Percentiles rank a stretch among this genome's conserved stretches.
phyloP scores from a whole-genome alignment of 2,113 vertebrate genomes.

The Ploceus nigricollis region DNA sequence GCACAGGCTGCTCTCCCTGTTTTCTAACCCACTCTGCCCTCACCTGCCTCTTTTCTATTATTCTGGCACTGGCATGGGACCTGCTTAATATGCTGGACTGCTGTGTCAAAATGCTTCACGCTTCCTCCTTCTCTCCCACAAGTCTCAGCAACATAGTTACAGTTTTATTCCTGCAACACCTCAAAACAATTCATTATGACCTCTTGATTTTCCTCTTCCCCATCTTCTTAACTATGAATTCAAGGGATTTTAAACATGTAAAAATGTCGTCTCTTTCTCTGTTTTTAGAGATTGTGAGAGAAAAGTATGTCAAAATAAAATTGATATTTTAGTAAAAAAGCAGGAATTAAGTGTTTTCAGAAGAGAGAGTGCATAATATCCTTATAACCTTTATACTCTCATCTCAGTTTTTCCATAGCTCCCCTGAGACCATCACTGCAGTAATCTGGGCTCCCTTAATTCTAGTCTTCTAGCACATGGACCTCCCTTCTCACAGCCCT shows the following conservation, averaged over 20 bases:
- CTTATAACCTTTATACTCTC: not conserved
- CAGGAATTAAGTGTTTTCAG: not conserved
- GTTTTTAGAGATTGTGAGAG: not conserved
- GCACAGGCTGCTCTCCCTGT: not conserved
- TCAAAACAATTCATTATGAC: not conserved
- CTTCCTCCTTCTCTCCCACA: not conserved
- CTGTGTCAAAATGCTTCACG: not conserved
- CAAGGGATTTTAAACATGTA: not conserved
- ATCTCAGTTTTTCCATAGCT: not conserved
- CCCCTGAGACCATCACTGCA: not conserved
- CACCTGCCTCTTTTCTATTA: not conserved
- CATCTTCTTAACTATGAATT: not conserved
- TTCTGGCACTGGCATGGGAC: not conserved
- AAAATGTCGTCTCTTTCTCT: not conserved
- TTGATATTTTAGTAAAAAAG: not conserved
- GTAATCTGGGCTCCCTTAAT: not conserved
- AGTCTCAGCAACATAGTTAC: not conserved
- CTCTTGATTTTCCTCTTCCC: not conserved
- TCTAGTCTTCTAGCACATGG: accelerated
- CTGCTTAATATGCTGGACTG: not conserved
- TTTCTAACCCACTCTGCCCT: not conserved
- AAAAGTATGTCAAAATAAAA: not conserved
- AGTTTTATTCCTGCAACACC: not conserved
- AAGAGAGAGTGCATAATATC: not conserved
- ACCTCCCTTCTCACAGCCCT: accelerated